Conservation (phyloP, 2,113 vertebrate genomes). For the Equus quagga region DNA sequence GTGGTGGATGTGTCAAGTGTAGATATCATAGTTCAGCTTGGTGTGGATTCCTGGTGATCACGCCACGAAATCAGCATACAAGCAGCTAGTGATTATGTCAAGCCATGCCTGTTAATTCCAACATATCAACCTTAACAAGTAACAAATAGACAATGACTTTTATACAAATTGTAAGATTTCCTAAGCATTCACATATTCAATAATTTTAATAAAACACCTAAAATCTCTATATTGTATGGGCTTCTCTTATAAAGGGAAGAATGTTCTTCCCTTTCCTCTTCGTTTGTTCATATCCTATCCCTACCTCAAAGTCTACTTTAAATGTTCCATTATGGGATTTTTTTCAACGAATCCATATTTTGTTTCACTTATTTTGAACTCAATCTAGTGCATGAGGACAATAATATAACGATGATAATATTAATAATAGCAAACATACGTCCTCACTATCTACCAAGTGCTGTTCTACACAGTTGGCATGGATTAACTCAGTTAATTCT, state of each 20-base stretch:
- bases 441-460: not conserved
- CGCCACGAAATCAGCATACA: not conserved
- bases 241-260: not conserved
- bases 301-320: not conserved
- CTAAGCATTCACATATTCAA: not conserved
- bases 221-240: not conserved
- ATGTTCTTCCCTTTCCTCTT: not conserved
- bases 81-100: not conserved
- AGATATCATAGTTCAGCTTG: not conserved
- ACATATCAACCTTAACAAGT: not conserved
- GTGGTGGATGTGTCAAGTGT: not conserved
- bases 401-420: not conserved
- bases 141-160: not conserved
- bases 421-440: not conserved
- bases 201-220: not conserved
- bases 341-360: not conserved
- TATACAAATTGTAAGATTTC: not conserved
- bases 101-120: not conserved
- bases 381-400: not conserved
- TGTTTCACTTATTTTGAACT: conserved; percentile 33
- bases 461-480: not conserved
- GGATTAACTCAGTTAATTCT: not conserved
- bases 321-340: not conserved
- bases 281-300: not conserved
- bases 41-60: not conserved